Evolutionary conservation across 2,888 invertebrate genomes (phyloP).

Genomic region (Hedya salicella): DNA sequence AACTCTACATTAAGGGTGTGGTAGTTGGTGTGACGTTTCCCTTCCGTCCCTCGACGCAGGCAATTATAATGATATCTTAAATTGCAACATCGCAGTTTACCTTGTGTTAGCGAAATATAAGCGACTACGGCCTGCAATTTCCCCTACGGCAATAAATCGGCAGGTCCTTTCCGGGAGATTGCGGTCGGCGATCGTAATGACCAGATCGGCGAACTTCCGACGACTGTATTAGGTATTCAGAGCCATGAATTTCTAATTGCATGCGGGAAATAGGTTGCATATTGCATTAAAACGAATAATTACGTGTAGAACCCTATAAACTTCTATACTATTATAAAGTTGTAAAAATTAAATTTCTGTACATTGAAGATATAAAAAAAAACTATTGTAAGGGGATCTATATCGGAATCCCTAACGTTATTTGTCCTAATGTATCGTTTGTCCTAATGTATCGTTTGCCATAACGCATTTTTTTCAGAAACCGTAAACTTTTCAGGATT

Average conservation of each 20-base stretch:
- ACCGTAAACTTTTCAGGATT: too few relatives aligned
- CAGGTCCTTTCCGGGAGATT: constrained; percentile 61
- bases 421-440: too few relatives aligned
- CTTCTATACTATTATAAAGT: too few relatives aligned
- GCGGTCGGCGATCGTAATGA: constrained; percentile 54
- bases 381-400: too few relatives aligned
- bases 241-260: constrained; percentile 49
- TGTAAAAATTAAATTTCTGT: too few relatives aligned
- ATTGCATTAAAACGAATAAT: constrained; percentile 11
- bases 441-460: too few relatives aligned
- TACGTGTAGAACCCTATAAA: too few relatives aligned
- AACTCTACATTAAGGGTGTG: constrained; percentile 3
- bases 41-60: neutral
- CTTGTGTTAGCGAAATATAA: constrained; percentile 30
- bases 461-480: too few relatives aligned
- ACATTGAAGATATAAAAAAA: too few relatives aligned
- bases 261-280: constrained; percentile 43
- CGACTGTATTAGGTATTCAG: constrained; percentile 45
- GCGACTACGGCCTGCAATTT: constrained; percentile 54
- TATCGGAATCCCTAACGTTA: neutral
- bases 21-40: neutral
- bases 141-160: constrained; percentile 56
- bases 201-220: constrained; percentile 55
- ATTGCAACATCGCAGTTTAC: neutral
- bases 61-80: constrained; percentile 15